These are phyloP conservation scores for Lagenorhynchus albirostris DNA, from an alignment of 2,113 vertebrate species.

Conservation along the genomic window DNA sequence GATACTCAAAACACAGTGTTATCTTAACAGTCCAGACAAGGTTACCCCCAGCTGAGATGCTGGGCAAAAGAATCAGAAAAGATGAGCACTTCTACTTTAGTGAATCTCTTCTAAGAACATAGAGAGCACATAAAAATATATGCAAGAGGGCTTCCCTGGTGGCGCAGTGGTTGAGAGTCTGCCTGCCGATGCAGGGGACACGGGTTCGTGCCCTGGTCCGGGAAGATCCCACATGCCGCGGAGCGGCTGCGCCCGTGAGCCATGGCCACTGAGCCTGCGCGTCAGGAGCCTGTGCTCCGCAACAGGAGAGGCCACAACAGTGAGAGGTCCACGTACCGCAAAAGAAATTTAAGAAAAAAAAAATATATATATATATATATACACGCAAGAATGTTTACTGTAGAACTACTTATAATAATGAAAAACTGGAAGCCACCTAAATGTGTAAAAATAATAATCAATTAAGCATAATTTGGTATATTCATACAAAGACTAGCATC, in stretches of 20 bases:
- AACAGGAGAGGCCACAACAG: no score
- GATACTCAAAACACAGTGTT: not conserved
- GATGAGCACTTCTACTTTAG: not conserved
- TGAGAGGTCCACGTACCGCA: no score
- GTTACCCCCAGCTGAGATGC: not conserved
- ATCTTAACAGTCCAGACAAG: not conserved
- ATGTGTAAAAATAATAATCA: constrained; percentile 18
- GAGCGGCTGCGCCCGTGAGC: no score
- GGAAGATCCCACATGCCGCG: no score
- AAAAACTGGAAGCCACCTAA: constrained; percentile 1
- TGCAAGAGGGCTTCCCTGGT: not conserved
- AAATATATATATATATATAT: not conserved
- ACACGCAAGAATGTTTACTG: not conserved
- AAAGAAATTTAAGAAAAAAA: no score
- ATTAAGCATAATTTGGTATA: not conserved
- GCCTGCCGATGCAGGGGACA: no score
- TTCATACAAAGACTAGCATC: not conserved
- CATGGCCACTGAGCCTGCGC: no score
- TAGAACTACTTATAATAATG: not conserved
- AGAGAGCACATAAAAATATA: not conserved
- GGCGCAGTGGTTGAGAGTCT: no score
- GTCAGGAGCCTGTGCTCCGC: no score
- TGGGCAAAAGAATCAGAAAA: constrained; percentile 23
- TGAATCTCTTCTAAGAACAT: constrained; percentile 10
- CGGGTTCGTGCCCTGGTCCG: no score